A percentile compares a stretch with the other conserved stretches of the same genome.
Evolutionary conservation across 2,797 vertebrate species (phyloP).

Genomic region (Falco novaeseelandiae): DNA sequence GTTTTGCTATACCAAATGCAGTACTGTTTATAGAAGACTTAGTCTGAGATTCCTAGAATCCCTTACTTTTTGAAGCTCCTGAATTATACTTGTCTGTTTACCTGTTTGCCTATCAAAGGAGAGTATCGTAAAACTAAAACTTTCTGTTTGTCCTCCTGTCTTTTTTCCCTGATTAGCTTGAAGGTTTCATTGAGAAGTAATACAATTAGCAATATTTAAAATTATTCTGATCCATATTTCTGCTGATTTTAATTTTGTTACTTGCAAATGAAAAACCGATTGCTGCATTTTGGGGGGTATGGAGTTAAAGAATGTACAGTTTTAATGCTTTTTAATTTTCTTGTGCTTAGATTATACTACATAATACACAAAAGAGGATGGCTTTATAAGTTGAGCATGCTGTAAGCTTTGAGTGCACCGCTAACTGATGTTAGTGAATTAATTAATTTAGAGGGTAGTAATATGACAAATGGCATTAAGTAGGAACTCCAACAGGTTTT

Average conservation of each 20-base stretch:
- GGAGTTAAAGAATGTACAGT: background rate
- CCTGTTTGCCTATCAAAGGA: background rate
- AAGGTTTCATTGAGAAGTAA: background rate
- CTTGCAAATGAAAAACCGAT: background rate
- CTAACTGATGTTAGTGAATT: background rate
- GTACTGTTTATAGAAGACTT: background rate
- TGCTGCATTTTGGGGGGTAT: background rate
- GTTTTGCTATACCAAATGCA: background rate
- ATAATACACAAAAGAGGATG: background rate
- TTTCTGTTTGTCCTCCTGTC: background rate
- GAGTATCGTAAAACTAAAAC: background rate
- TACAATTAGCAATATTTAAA: background rate
- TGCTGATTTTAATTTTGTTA: background rate
- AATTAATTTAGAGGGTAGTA: background rate
- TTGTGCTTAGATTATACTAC: background rate
- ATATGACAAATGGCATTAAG: background rate
- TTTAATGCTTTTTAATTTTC: background rate
- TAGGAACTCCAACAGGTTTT: background rate
- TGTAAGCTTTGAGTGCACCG: background rate
- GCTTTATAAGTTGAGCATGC: background rate
- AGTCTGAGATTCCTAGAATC: background rate
- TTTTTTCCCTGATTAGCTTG: background rate
- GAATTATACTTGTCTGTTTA: background rate
- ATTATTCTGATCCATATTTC: background rate
- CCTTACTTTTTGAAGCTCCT: background rate